These are phyloP conservation scores for Criorhina ranunculi DNA, from an alignment of 2,888 invertebrate species.

Conservation along the genomic window DNA sequence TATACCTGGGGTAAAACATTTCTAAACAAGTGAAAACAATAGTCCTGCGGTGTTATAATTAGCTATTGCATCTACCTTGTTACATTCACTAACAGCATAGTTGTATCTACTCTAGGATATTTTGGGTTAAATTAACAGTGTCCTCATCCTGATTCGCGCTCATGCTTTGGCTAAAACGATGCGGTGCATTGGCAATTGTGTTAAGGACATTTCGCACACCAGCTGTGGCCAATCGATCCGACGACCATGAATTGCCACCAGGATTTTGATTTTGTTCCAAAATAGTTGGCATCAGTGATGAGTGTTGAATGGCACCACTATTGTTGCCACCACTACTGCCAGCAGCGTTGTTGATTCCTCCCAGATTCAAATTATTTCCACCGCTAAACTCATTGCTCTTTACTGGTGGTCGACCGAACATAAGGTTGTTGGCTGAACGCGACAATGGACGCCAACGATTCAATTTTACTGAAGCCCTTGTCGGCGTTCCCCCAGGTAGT, in stretches of 20 bases:
- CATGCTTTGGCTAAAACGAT: slow-evolving; percentile 78
- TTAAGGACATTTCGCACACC: slow-evolving; percentile 82
- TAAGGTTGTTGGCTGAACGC: slow-evolving; percentile 82
- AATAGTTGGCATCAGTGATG: slow-evolving; percentile 84
- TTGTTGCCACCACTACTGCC: slow-evolving; percentile 43
- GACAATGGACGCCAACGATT: slow-evolving; percentile 84
- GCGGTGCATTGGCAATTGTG: slow-evolving; percentile 80
- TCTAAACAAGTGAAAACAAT: slow-evolving; percentile 7
- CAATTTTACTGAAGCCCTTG: slow-evolving; percentile 80
- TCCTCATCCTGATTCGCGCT: slow-evolving; percentile 80
- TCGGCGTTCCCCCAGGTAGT: slow-evolving; percentile 55
- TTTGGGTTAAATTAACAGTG: slow-evolving; percentile 82
- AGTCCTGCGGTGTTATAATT: slow-evolving; percentile 8
- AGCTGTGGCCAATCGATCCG: slow-evolving; percentile 79
- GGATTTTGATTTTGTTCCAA: slow-evolving; percentile 80
- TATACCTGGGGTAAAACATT: background rate
- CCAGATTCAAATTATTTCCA: slow-evolving; percentile 72
- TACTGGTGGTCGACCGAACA: slow-evolving; percentile 73
- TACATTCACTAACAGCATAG: slow-evolving; percentile 17
- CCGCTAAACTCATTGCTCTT: slow-evolving; percentile 53
- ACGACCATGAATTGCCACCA: slow-evolving; percentile 79
- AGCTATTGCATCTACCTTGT: slow-evolving; percentile 10
- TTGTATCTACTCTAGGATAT: slow-evolving; percentile 77
- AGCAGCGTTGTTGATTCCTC: slow-evolving; percentile 56
- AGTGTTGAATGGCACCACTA: slow-evolving; percentile 74